These are phyloP conservation scores for Dolichopus griseipennis DNA, from an alignment of 2,888 invertebrate species.

Conservation along the genomic window DNA sequence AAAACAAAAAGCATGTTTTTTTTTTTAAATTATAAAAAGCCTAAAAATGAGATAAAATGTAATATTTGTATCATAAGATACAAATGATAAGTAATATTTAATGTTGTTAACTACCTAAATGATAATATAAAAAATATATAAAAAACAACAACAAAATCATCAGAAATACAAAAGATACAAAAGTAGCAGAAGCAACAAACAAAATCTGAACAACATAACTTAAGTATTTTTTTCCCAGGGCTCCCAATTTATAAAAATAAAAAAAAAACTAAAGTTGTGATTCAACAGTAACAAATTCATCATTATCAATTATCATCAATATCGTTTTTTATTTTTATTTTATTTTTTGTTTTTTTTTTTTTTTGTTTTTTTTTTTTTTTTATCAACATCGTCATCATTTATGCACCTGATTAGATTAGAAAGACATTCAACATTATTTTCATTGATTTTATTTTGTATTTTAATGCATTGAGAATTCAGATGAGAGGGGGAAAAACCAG, in stretches of 20 bases:
- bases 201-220: background rate
- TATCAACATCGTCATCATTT: background rate
- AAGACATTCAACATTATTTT: slow-evolving; percentile 1
- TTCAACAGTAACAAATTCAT: background rate
- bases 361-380: no score
- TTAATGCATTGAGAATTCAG: background rate
- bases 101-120: no score
- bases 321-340: background rate
- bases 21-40: background rate
- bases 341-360: no score
- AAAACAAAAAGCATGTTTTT: background rate
- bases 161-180: background rate
- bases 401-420: slow-evolving; percentile 3
- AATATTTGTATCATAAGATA: no score
- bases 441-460: background rate
- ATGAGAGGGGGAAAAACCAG: no score
- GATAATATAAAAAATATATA: background rate
- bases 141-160: background rate
- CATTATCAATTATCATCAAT: background rate
- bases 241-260: background rate
- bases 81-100: no score
- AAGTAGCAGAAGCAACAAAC: background rate
- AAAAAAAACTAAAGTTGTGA: no score
- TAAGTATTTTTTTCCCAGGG: background rate
- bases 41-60: no score